Evolutionary conservation across 1,140 invertebrate genomes (phyloP), one percentile per base, ranked within the genome.

Genomic region (Dreissena polymorpha): DNA sequence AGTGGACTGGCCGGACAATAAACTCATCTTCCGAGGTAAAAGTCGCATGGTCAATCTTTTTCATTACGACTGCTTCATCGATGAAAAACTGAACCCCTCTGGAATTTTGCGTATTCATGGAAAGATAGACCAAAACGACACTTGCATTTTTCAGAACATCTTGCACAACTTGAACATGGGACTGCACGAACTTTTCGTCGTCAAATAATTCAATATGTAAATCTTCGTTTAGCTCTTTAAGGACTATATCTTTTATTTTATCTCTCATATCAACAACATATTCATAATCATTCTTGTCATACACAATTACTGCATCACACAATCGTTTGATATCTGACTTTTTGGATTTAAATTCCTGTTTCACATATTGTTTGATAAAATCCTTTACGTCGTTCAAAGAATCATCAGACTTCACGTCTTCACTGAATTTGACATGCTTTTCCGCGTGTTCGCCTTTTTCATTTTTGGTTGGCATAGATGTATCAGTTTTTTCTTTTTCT

Each of bases 221-320:
- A 2, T 3, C 57, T 60, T 60, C 3, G 16, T 60, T 18, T 23
- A 60, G 21, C 21, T 60, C 57, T 5, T 60, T 23, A 6, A n/a
- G 3, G 16, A 60, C 21, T 60, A 60, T 60, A n/a, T 2, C 2
- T 60, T 60, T 3, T 23, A 60, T 60, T 60, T 3, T 23, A 18
- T n/a, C 16, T 12, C 57, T 60, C 57, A 60, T 60, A 23, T 60
- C 57, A 23, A n/a, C 3, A n/a, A 10, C 57, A n/a, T 23, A n/a
- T n/a, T 60, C 57, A 60, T 60, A 60, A 60, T 60, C 57, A n/a
- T n/a, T 60, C 21, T 60, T 60, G 57, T 60, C 57, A 23, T 60
- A 60, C 6, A 60, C 57, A n/a, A 60, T 60, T n/a, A 23, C 57
- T n/a, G 57, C 57, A 60, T 60, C 57, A 23, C 16, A 60, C 16